Evolutionary conservation across 2,888 invertebrate species (phyloP).

Genomic region (Heteromurus nitidus): DNA sequence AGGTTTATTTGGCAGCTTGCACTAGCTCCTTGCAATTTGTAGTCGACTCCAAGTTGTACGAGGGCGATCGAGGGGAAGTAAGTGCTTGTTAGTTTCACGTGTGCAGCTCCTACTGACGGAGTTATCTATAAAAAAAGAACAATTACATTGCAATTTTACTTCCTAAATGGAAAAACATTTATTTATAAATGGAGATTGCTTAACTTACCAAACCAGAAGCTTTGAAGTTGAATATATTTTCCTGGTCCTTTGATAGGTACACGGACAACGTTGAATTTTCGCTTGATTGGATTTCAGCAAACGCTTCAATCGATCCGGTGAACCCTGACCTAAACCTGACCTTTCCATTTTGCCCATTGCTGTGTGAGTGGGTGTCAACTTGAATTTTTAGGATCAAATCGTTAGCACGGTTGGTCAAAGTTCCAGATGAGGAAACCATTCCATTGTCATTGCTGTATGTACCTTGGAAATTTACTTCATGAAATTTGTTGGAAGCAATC

Average conservation of each 20-base stretch:
- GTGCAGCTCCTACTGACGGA: slow-evolving; percentile 4
- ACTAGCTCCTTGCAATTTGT: slow-evolving; percentile 12
- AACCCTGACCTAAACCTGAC: background rate
- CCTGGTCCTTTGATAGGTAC: slow-evolving; percentile 15
- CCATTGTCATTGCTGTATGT: slow-evolving; percentile 11
- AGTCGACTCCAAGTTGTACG: slow-evolving; percentile 37
- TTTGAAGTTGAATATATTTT: slow-evolving; percentile 35
- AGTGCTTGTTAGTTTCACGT: slow-evolving; percentile 42
- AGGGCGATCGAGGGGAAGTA: slow-evolving; percentile 39
- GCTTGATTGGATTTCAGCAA: background rate
- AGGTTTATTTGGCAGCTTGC: slow-evolving; percentile 25
- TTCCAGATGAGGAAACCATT: slow-evolving; percentile 3
- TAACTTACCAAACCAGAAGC: slow-evolving; percentile 24
- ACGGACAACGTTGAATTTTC: slow-evolving; percentile 2
- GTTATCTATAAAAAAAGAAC: background rate
- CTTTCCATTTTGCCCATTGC: slow-evolving; percentile 13
- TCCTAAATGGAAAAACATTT: too few species aligned
- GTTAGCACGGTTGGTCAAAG: background rate
- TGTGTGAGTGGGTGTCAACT: background rate
- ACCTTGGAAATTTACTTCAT: slow-evolving; percentile 29
- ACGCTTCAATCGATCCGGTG: slow-evolving; percentile 16
- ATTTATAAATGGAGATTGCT: background rate
- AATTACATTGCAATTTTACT: too few species aligned
- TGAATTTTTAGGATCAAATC: slow-evolving; percentile 14
- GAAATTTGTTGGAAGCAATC: slow-evolving; percentile 43